Evolutionary conservation across 2,888 invertebrate species (phyloP), one percentile per base, ranked within the genome.

Genomic region (Andrena fulva): DNA sequence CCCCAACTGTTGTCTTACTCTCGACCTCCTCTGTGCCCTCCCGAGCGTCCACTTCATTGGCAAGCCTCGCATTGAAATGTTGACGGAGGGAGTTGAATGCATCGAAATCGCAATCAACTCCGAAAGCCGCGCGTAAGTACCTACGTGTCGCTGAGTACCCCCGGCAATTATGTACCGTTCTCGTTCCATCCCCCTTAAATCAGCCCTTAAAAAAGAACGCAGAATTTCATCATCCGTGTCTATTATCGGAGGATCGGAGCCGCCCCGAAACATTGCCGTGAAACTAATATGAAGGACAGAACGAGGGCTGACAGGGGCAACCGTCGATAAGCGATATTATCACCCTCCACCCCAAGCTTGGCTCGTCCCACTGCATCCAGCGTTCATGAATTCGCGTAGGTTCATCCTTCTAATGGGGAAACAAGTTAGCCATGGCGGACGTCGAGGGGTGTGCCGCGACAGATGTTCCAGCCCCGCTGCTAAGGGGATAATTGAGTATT

Each of bases 401-500:
- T 68, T 67, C 68, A 72, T 77, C 84, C 83, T 56, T 87, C 85
- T 88, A 88, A 90, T 85, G 85, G 83, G 84, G 78, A 89, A 84
- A 88, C 89, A 86, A 89, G 88, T 87, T 86, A 78, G 80, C 50
- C 78, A 71, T 73, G 77, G 81, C 78, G 72, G n/a, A 62, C 48
- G 54, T 8, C 60, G 66, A 72, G 80, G 83, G 83, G 80, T 77
- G 85, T 79, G 74, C 48, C 85, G 74, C 84, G 86, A 89, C 90
- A 90, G 89, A 87, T 91, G 92, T 89, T 88, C 48, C 85, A 71
- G 56, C 77, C 78, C 86, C 78, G 84, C 73, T 82, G 75, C 77
- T 50, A 74, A 80, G 76, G 86, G 86, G 90, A 91, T 93, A 93
- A 93, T 93, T 93, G 92, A 93, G 92, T 92, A 92, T 93, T 93